Conservation (phyloP, 2,113 vertebrate species). For the Synchiropus splendidus region DNA sequence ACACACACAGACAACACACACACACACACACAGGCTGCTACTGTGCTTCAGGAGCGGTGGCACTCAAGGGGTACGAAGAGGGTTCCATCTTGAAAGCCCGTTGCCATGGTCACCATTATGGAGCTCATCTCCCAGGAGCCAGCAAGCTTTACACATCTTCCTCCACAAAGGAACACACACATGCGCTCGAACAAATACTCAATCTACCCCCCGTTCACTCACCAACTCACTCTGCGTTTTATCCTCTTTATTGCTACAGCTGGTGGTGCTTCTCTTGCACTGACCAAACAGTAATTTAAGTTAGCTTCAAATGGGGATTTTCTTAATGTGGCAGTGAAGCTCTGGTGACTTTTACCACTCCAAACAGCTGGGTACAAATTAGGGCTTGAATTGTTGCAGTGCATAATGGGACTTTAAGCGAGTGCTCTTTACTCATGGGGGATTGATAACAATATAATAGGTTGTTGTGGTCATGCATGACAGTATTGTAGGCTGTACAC, state of each 20-base stretch:
- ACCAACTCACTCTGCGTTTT: conserved; percentile 3
- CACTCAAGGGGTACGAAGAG: conserved; percentile 54
- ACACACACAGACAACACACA: conserved; percentile 6
- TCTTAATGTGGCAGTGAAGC: too few species aligned
- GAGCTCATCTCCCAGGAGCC: conserved; percentile 56
- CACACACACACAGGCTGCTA: conserved; percentile 25
- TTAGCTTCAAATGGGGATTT: too few species aligned
- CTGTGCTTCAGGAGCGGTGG: conserved; percentile 46
- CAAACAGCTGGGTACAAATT: too few species aligned
- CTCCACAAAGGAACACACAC: conserved; percentile 25
- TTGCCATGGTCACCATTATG: conserved; percentile 68
- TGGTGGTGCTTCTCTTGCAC: too few species aligned
- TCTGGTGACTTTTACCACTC: too few species aligned
- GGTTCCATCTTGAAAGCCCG: conserved; percentile 63
- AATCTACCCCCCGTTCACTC: conserved; percentile 2
- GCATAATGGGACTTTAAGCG: too few species aligned
- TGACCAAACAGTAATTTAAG: too few species aligned
- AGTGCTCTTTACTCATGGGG: too few species aligned
- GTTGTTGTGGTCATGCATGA: too few species aligned
- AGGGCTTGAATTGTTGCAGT: too few species aligned
- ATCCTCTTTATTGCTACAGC: background rate
- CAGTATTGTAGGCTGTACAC: too few species aligned
- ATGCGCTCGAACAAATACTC: conserved; percentile 10
- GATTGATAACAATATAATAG: too few species aligned
- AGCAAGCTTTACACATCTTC: conserved; percentile 54